Base-by-base conservation (phyloP, 2,888 invertebrate genomes). In the Tenthredo distinguenda region DNA sequence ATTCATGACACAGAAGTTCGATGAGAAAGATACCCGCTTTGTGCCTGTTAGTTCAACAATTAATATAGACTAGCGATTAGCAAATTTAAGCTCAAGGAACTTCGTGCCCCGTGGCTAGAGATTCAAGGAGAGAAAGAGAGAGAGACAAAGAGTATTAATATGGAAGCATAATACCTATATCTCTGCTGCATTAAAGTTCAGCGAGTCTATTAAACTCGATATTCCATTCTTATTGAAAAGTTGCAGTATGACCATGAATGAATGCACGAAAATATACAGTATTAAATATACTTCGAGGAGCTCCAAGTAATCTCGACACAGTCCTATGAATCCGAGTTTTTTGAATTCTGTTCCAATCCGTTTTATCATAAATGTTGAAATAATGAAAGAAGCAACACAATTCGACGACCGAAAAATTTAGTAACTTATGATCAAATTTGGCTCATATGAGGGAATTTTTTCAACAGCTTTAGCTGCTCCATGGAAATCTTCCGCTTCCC, bases 91-190 rank as follows among this genome's bases (percentile, higher is more conserved):
- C 81, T 81, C 81, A 81, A 81, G 81, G 81, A 81, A 37, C 62
- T 81, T 83, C 84, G 77, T 81, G 55, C 72, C 77, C 21, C 84
- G 82, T 83, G 84, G 82, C 86, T 84, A 86, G 85, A 86, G 83
- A 77, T 83, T 9, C 68, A 86, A 85, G 76, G 85, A 72, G 71
- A 86, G 84, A 77, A 76, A 86, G 84, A 71, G 76, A 84, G 83
- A 84, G 85, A 85, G 87, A 89, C 88, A 88, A 88, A 90, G 90
- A 91, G 62, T 81, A 81, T 74, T 43, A 31, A 74, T 62, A 62
- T 62, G 26, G 62, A 26, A 79, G 31, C 37, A 85, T 77, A 77
- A 15, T 12, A 40, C 21, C 21, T 34, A 58, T 62, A 81, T 62
- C 40, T 62, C 21, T 58, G 62, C 31, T 62, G 81, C 58, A 81